These are phyloP conservation scores for Pangasius djambal DNA, from an alignment of 2,797 vertebrate genomes.

Conservation along the genomic window DNA sequence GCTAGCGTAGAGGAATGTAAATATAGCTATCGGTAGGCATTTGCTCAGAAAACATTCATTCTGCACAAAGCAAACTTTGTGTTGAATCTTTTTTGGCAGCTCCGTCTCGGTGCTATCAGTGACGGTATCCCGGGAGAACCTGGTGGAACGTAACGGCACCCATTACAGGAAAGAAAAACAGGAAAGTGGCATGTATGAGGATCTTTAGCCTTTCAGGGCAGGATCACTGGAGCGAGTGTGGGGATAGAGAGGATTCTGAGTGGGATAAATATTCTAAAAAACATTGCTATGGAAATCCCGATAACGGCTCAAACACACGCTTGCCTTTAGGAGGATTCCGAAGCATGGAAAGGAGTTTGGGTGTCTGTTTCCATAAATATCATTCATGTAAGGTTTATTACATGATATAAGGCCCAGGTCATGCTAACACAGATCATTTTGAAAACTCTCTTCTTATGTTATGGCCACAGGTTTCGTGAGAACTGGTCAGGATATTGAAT, in stretches of 20 bases:
- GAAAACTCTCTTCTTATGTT: not conserved
- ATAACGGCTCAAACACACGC: not conserved
- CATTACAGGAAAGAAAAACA: slow-evolving; percentile 48
- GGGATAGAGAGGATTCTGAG: not conserved
- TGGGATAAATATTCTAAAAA: not conserved
- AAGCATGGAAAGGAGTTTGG: not conserved
- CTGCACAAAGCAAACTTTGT: slow-evolving; percentile 42
- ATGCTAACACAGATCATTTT: not conserved
- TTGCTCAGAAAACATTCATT: slow-evolving; percentile 51
- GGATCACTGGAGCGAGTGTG: not conserved
- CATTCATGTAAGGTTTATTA: not conserved
- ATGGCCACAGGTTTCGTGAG: not conserved
- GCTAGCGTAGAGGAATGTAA: slow-evolving; percentile 46
- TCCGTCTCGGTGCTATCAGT: not conserved
- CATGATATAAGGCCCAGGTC: not conserved
- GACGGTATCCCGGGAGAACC: slow-evolving; percentile 29
- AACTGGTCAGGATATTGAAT: not conserved
- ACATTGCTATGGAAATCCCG: not conserved
- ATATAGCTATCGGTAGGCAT: slow-evolving; percentile 46
- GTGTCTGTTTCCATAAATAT: not conserved
- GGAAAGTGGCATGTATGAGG: slow-evolving; percentile 48
- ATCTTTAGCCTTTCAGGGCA: slow-evolving; percentile 47
- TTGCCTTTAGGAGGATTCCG: not conserved
- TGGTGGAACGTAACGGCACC: slow-evolving; percentile 36
- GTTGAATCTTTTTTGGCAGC: not conserved